Conservation (phyloP, 2,797 vertebrate species). For the Triplophysa yarkandensis region DNA sequence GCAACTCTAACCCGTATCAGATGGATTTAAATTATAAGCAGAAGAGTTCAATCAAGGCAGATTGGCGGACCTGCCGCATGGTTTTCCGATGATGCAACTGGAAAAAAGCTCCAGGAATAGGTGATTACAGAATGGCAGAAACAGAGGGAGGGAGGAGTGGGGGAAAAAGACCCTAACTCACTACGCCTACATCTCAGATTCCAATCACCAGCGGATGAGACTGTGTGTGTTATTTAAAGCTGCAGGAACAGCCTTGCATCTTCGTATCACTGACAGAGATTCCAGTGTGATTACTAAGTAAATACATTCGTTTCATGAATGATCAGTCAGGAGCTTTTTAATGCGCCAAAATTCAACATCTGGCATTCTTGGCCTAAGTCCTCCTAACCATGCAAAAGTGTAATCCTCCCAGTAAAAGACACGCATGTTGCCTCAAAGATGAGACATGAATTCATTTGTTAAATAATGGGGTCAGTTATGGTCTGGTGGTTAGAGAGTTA, state of each 20-base stretch:
- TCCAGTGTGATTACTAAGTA: background rate
- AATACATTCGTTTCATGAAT: background rate
- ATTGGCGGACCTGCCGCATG: constrained; percentile 71
- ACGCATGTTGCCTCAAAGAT: no score
- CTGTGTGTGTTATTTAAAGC: constrained; percentile 38
- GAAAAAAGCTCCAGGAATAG: constrained; percentile 82
- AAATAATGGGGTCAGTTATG: no score
- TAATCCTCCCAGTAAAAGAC: background rate
- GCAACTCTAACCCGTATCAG: constrained; percentile 70
- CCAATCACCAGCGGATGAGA: constrained; percentile 41
- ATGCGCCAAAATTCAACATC: background rate
- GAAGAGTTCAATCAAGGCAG: constrained; percentile 70
- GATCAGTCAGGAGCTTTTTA: background rate
- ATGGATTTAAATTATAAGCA: constrained; percentile 75
- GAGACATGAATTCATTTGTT: no score
- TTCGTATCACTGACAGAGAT: constrained; percentile 2
- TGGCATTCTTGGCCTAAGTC: background rate
- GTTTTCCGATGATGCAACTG: constrained; percentile 81
- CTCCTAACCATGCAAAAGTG: background rate
- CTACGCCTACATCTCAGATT: constrained; percentile 61
- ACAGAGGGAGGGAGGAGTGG: constrained; percentile 40
- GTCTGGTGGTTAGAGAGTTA: no score
- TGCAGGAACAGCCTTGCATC: constrained; percentile 19
- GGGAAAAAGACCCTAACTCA: constrained; percentile 59
- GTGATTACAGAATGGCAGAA: constrained; percentile 74